Conservation (phyloP, 2,113 vertebrate species). For the Syrmaticus mikado region DNA sequence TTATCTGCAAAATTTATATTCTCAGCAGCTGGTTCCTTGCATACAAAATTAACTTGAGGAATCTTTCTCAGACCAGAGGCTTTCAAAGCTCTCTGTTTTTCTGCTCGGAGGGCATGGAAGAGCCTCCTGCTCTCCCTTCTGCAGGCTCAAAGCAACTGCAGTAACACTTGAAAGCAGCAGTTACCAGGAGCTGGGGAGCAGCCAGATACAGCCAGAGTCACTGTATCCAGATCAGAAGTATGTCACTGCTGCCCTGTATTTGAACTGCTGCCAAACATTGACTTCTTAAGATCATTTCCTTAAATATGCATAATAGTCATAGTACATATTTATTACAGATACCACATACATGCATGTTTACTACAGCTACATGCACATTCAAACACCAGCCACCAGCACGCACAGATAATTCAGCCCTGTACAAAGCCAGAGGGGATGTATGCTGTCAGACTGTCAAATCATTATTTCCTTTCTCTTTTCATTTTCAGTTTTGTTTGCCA, state of each 20-base stretch:
- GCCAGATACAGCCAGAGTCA: background rate
- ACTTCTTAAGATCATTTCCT: background rate
- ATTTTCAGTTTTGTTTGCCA: background rate
- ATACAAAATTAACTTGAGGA: background rate
- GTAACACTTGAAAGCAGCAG: background rate
- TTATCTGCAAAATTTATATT: slow-evolving; percentile 2
- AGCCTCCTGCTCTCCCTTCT: background rate
- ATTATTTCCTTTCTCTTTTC: background rate
- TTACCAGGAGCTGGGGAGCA: background rate
- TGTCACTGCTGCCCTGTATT: background rate
- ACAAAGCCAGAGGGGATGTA: background rate
- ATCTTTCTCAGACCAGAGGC: background rate
- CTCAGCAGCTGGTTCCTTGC: background rate
- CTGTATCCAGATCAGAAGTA: background rate
- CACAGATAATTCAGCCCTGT: background rate
- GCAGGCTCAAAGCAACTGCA: background rate
- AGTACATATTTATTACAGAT: background rate
- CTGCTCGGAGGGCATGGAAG: background rate
- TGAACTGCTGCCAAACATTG: background rate
- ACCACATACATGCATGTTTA: background rate
- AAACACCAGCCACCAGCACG: background rate
- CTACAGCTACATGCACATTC: background rate
- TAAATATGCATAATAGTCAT: background rate
- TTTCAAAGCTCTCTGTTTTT: background rate
- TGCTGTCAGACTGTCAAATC: slow-evolving; percentile 33